These are phyloP conservation scores for Scaptomyza tumidula DNA, from an alignment of 2,888 invertebrate species.

Conservation along the genomic window DNA sequence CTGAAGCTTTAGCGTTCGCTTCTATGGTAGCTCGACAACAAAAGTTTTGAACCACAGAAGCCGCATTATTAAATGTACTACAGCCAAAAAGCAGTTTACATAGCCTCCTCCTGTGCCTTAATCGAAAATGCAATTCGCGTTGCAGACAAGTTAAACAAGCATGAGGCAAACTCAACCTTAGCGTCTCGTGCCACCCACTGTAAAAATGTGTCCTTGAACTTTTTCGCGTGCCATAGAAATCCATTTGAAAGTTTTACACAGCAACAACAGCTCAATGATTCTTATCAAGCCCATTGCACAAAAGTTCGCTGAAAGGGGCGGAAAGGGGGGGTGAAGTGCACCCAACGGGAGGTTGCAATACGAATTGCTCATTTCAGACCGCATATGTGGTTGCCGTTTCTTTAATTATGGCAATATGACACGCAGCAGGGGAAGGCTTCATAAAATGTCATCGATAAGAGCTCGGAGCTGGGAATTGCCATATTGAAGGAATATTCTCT, in stretches of 20 bases:
- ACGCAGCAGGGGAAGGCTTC: constrained; percentile 37
- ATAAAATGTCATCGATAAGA: constrained; percentile 58
- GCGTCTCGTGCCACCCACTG: background rate
- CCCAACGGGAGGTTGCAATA: constrained; percentile 16
- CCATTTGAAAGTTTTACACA: constrained; percentile 35
- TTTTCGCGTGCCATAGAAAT: constrained; percentile 53
- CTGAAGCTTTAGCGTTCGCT: too few relatives aligned
- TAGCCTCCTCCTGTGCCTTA: constrained; percentile 41
- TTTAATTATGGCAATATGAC: constrained; percentile 72
- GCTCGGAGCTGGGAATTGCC: constrained; percentile 35
- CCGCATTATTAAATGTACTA: constrained; percentile 60
- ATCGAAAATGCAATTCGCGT: constrained; percentile 72
- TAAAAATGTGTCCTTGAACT: constrained; percentile 73
- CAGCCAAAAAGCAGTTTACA: constrained; percentile 55
- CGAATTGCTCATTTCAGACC: constrained; percentile 62
- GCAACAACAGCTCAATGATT: constrained; percentile 48
- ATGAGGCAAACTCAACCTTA: constrained; percentile 1
- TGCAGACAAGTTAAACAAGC: constrained; percentile 58
- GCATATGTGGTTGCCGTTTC: constrained; percentile 60
- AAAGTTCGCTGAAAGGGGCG: constrained; percentile 52
- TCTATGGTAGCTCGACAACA: constrained; percentile 8
- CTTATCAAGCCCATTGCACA: constrained; percentile 69
- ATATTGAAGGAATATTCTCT: constrained; percentile 36
- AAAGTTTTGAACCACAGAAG: constrained; percentile 37
- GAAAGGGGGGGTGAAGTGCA: constrained; percentile 4